These are phyloP conservation scores for Lathamus discolor DNA, from an alignment of 2,113 vertebrate genomes.

Conservation along the genomic window DNA sequence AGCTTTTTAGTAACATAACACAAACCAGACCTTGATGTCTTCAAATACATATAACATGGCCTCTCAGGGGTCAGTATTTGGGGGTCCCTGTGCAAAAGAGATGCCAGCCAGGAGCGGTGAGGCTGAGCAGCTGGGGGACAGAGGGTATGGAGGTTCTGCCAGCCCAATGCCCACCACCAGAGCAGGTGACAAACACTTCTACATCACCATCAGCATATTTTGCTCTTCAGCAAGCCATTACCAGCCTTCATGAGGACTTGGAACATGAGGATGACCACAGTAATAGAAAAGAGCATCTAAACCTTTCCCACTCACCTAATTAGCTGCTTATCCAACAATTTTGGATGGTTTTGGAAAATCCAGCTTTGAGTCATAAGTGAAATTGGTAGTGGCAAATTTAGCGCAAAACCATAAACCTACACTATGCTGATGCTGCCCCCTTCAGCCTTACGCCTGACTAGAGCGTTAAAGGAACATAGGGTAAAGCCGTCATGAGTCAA, in stretches of 20 bases:
- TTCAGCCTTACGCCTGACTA: rapidly evolving
- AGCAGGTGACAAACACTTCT: not conserved
- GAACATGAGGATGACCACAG: rapidly evolving
- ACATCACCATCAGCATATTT: rapidly evolving
- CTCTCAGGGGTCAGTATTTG: not conserved
- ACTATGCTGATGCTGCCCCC: not conserved
- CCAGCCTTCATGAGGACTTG: not conserved
- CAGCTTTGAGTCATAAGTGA: not conserved
- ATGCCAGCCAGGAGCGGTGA: rapidly evolving
- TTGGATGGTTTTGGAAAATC: not conserved
- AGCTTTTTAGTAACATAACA: no score
- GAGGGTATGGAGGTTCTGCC: not conserved
- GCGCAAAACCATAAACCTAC: not conserved
- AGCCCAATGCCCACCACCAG: not conserved
- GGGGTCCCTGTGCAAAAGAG: not conserved
- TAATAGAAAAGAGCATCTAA: not conserved
- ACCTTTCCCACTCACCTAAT: not conserved
- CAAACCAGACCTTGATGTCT: not conserved
- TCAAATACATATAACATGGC: rapidly evolving
- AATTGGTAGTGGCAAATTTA: rapidly evolving
- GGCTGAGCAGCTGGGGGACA: rapidly evolving
- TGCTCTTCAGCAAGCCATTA: rapidly evolving
- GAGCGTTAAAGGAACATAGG: not conserved
- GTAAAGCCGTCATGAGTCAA: not conserved
- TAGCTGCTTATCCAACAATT: not conserved